Percentiles rank a stretch among this genome's conserved stretches.
phyloP scores from a whole-genome alignment of 2,113 vertebrate species.

The Hydrochoerus hydrochaeris region DNA sequence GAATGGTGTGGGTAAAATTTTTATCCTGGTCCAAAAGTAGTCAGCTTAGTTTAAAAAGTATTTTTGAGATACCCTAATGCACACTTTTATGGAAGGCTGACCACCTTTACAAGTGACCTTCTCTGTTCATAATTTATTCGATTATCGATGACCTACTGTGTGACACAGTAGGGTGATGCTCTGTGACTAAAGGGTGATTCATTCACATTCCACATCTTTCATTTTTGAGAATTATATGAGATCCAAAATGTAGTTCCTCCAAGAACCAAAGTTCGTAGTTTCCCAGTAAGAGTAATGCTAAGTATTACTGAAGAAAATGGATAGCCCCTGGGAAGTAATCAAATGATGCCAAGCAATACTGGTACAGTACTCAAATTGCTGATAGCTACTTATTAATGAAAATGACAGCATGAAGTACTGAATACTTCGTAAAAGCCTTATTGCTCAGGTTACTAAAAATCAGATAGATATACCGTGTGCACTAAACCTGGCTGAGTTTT shows the following conservation, averaged over 20 bases:
- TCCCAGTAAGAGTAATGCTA: neutral
- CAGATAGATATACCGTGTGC: neutral
- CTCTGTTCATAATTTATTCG: neutral
- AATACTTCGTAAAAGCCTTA: neutral
- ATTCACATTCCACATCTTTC: neutral
- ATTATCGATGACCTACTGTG: neutral
- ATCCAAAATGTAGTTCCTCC: neutral
- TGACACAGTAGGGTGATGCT: neutral
- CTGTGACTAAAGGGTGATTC: neutral
- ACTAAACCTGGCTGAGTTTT: neutral
- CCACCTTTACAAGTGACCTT: neutral
- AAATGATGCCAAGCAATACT: neutral
- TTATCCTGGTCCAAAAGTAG: neutral
- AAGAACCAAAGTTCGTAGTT: neutral
- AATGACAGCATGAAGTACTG: neutral
- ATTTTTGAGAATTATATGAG: neutral
- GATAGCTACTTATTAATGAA: neutral
- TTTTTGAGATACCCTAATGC: neutral
- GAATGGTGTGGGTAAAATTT: neutral
- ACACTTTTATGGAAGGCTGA: neutral
- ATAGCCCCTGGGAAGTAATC: neutral
- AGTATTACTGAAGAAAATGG: neutral
- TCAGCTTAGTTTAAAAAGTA: neutral
- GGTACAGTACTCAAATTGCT: neutral
- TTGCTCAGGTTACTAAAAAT: neutral